Conservation (phyloP, 2,888 invertebrate species). For the Lepidocyrtinus sp. region DNA sequence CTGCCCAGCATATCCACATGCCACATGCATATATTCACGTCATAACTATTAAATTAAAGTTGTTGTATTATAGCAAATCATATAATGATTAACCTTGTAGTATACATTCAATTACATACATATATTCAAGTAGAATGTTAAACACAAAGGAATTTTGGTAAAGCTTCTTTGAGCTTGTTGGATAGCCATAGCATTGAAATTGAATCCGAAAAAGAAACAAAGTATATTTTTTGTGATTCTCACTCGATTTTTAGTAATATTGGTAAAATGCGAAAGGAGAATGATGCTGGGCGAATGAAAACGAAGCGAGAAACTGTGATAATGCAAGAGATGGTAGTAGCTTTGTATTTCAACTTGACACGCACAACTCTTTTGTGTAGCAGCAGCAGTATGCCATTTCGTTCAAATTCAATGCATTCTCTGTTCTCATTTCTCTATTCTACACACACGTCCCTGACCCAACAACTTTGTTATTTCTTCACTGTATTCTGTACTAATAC, state of each 20-base stretch:
- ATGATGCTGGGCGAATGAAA: background rate
- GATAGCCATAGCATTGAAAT: background rate
- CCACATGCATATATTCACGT: no score
- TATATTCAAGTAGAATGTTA: background rate
- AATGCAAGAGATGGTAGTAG: background rate
- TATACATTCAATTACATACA: background rate
- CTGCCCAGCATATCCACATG: no score
- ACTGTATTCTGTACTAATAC: background rate
- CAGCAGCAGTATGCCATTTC: background rate
- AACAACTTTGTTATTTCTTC: slow-evolving; percentile 11
- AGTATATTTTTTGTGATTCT: no score
- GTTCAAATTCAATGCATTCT: slow-evolving; percentile 3
- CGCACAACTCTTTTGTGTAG: background rate
- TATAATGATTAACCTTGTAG: no score
- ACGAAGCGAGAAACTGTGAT: background rate
- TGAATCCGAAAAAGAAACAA: background rate
- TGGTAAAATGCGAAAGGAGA: background rate
- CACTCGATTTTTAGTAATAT: no score
- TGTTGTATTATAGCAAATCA: no score
- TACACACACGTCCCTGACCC: slow-evolving; percentile 15
- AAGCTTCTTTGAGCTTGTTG: background rate
- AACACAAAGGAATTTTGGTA: background rate
- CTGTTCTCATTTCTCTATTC: slow-evolving; percentile 11
- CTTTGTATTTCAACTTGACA: slow-evolving; percentile 8
- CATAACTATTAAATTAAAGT: no score